Base-by-base conservation (phyloP, 2,888 invertebrate genomes). In the Hyalella azteca region DNA sequence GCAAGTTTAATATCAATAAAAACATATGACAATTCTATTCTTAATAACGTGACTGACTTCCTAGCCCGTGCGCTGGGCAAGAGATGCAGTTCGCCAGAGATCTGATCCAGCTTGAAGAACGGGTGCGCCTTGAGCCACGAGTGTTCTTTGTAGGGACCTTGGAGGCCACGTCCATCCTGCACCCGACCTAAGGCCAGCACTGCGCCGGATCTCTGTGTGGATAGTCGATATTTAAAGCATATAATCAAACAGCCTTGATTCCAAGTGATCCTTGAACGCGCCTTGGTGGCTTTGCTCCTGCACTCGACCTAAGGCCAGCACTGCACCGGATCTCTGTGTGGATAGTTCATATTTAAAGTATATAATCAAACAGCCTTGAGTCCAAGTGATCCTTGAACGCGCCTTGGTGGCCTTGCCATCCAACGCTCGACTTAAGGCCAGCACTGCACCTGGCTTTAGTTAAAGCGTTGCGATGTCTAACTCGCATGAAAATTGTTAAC, bases 51-150 rank as follows among this genome's bases (percentile, higher is more conserved):
- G 36, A 75, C 75, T 75, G 22, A 75, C 75, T 26, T 75, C 7
- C 75, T 45, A 22, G 7, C 32, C n/a, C 75, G 41, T 41, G 40
- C 40, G 36, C 45, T 75, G 41, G 40, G 75, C 3, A 45, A 26
- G 4, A 75, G 75, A 75, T 41, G 40, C 45, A 75, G 26, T 22
- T 45, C 75, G 13, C 75, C 75, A 1, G 40, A 29, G 40, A 29
- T 19, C 22, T 40, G 29, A n/a, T 75, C 75, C 75, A 75, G 26
- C 40, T 39, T 45, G 75, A 75, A 75, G 45, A 75, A 75, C 7
- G 75, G 75, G 29, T 75, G 75, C 40, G 75, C 75, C n/a, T 75
- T 75, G 41, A 75, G 5, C 75, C 75, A 75, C 13, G 40, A 26
- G 75, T 75, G 29, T 75, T 75, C 66, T 36, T 39, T 66, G 1